Base-by-base conservation (phyloP, 1,140 invertebrate species). In the Pseudobourletiella spinata region DNA sequence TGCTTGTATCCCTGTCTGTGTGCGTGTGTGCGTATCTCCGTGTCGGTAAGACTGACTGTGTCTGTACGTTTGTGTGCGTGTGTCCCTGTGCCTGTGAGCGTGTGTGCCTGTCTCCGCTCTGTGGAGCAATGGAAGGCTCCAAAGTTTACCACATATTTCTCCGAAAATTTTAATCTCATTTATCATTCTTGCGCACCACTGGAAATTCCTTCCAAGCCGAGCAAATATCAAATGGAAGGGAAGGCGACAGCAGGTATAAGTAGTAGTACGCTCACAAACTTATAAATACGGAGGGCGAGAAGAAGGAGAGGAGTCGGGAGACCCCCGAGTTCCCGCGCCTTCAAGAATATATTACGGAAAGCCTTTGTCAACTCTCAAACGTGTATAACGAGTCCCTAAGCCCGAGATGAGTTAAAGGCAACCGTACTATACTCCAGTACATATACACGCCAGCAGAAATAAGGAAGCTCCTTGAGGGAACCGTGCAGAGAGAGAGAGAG, bases 91-190 rank as follows among this genome's bases (percentile, higher is more conserved):
- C n/a, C n/a, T n/a, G n/a, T n/a, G n/a, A n/a, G n/a, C n/a, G n/a
- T n/a, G n/a, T n/a, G n/a, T n/a, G n/a, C n/a, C n/a, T n/a, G n/a
- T n/a, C n/a, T n/a, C n/a, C n/a, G n/a, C n/a, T n/a, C n/a, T n/a
- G n/a, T n/a, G n/a, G n/a, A n/a, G n/a, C n/a, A n/a, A n/a, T n/a
- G n/a, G n/a, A n/a, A n/a, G n/a, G n/a, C n/a, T n/a, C n/a, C 16
- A 61, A 61, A 61, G 51, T 55, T 60, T 61, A 42, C 42, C 35
- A 55, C 59, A 63, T 63, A 63, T 61, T 63, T 63, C 61, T 63
- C 29, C 16, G 18, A 48, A 63, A 61, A 63, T 63, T 63, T 63
- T 61, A 61, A 61, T 61, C 61, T 48, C 54, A 51, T 63, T 39
- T 63, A 63, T 63, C 61, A 63, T 63, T 63, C 43, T 55, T 39